phyloP scores from a whole-genome alignment of 2,113 vertebrate genomes.

The Pterocles gutturalis region DNA sequence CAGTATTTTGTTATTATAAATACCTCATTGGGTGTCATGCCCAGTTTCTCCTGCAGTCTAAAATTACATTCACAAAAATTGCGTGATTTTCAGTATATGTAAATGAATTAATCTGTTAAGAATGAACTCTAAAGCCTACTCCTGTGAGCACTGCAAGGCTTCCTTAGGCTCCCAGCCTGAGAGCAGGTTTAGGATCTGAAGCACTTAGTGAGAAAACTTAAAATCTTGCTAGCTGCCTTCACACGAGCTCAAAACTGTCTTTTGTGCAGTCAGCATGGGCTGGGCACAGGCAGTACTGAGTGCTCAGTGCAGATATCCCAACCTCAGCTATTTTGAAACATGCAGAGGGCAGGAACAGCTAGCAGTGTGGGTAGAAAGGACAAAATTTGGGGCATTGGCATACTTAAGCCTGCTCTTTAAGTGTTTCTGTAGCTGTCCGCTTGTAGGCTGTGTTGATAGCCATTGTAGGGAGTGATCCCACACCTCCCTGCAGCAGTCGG shows the following conservation, averaged over 20 bases:
- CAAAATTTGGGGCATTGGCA: neutral
- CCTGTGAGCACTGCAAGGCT: neutral
- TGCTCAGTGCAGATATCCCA: neutral
- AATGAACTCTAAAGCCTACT: neutral
- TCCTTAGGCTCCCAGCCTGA: neutral
- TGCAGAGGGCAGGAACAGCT: neutral
- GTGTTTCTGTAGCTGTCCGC: neutral
- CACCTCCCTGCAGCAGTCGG: neutral
- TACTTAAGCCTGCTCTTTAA: neutral
- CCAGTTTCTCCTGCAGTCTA: neutral
- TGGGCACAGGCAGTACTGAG: neutral
- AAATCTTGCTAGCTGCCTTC: neutral
- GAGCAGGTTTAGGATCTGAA: neutral
- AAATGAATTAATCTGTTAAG: neutral
- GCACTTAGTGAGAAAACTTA: neutral
- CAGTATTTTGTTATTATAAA: neutral
- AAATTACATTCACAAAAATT: neutral
- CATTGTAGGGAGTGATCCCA: neutral
- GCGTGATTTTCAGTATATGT: neutral
- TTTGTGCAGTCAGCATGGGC: neutral
- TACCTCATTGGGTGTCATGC: neutral
- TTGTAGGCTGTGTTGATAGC: neutral
- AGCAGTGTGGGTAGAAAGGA: neutral
- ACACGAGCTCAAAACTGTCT: neutral
- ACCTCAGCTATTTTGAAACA: neutral